Conservation (phyloP, 2,888 invertebrate species). For the Plutella xylostella region DNA sequence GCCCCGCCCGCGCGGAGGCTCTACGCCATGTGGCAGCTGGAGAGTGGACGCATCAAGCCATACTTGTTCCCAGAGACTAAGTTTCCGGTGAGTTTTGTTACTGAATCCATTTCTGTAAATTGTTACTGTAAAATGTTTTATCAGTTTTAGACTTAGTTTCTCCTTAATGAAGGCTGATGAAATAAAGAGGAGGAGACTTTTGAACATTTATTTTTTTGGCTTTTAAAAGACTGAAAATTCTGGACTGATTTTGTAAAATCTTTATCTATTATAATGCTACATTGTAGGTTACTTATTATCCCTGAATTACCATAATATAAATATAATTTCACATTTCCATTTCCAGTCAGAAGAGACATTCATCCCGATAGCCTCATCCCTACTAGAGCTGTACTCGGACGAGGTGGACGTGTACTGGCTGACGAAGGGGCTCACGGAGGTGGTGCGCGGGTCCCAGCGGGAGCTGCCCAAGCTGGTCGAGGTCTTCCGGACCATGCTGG, state of each 20-base stretch:
- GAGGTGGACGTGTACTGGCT: slow-evolving; percentile 88
- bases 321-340: slow-evolving; percentile 4
- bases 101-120: too few relatives aligned
- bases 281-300: too few relatives aligned
- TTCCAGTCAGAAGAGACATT: slow-evolving; percentile 67
- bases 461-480: slow-evolving; percentile 77
- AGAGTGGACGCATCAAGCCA: slow-evolving; percentile 70
- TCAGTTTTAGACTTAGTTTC: too few relatives aligned
- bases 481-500: slow-evolving; percentile 74
- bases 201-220: too few relatives aligned
- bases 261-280: too few relatives aligned
- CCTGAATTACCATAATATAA: too few relatives aligned
- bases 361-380: slow-evolving; percentile 74
- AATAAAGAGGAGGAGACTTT: too few relatives aligned
- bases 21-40: slow-evolving; percentile 84
- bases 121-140: too few relatives aligned
- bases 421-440: slow-evolving; percentile 79
- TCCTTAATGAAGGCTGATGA: too few relatives aligned
- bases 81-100: slow-evolving; percentile 39
- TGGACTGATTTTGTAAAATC: too few relatives aligned
- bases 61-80: slow-evolving; percentile 46
- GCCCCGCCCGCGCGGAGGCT: slow-evolving; percentile 77
- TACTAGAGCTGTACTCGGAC: slow-evolving; percentile 78
- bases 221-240: too few relatives aligned
- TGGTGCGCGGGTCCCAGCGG: slow-evolving; percentile 74